These are phyloP conservation scores for Platorchestia sp. DNA, from an alignment of 1,140 invertebrate genomes.

Conservation along the genomic window DNA sequence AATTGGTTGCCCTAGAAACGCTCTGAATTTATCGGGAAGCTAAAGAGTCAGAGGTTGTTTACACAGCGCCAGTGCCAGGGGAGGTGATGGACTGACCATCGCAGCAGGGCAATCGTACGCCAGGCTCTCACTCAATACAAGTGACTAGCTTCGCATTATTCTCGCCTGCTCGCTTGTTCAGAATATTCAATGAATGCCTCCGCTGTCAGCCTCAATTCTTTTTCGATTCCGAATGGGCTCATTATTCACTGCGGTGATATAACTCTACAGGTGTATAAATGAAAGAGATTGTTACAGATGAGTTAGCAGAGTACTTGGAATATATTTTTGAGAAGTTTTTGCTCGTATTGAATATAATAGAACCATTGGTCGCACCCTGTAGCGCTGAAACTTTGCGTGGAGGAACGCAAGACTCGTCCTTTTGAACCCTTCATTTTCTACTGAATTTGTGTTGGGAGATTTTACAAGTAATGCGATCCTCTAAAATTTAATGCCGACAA, in stretches of 20 bases:
- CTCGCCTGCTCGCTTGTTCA: constrained; percentile 32
- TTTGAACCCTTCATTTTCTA: neutral
- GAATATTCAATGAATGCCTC: constrained; percentile 53
- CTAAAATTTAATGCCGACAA: neutral
- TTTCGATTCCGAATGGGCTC: constrained; percentile 42
- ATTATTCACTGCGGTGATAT: constrained; percentile 19
- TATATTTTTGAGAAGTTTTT: neutral
- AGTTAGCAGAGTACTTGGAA: constrained; percentile 29
- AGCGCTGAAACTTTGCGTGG: neutral
- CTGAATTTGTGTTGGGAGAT: neutral
- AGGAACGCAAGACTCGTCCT: neutral
- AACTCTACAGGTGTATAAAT: constrained; percentile 22
- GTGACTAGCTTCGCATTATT: constrained; percentile 12
- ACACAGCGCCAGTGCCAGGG: constrained; percentile 27
- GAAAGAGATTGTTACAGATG: constrained; percentile 40
- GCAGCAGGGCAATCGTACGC: neutral
- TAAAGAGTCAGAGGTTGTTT: constrained; percentile 30
- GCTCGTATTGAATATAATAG: constrained; percentile 40
- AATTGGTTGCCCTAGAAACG: constrained; percentile 52
- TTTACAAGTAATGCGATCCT: neutral
- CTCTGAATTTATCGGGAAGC: constrained; percentile 31
- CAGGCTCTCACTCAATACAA: constrained; percentile 4
- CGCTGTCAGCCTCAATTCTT: constrained; percentile 42
- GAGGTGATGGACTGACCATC: constrained; percentile 38
- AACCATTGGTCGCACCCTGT: neutral